Base-by-base conservation (phyloP, 2,888 invertebrate species). In the Hyposoter didymator region DNA sequence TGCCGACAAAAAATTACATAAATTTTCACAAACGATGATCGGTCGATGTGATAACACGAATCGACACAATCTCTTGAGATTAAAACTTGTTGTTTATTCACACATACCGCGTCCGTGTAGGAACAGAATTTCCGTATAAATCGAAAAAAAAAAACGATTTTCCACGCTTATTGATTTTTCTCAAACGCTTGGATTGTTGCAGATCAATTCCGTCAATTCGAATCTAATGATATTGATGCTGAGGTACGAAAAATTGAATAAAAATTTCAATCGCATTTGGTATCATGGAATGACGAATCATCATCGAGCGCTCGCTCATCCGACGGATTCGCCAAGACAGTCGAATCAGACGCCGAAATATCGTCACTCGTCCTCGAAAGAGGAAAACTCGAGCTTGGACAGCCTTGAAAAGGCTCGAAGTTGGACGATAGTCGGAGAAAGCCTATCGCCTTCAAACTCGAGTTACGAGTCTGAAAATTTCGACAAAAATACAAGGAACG, bases 181-280 rank as follows among this genome's bases (percentile, higher is more conserved):
- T 45, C 47, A 6, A 28, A 12, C 49, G 67, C 84, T 66, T 59
- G 70, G 55, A 78, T 78, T 78, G 43, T 88, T 90, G 52, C 87
- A 92, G 92, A 89, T 92, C 85, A 89, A 90, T 55, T 89, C 87
- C 45, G 83, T 90, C 76, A 92, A 91, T 72, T 85, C 89, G 52
- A 91, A 91, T 86, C 64, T 91, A n/a, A 87, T 89, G 75, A 80
- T 90, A 72, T 72, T 91, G 14, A 91, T 89, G 90, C 84, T 91
- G 69, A 91, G 89, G 67, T 91, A 90, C 81, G 92, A 92, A n/a
- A 89, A 86, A 59, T 45, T 91, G 43, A 90, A 89, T 55, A 86
- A 88, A 82, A 89, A 88, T 76, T 85, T 91, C 28, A 90, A 89
- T 83, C 89, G 89, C 45, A 70, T 80, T 8, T 80, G 83, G 75